Evolutionary conservation across 2,113 vertebrate species (phyloP), one percentile per base, ranked within the genome.

Genomic region (Bujurquina vittata): DNA sequence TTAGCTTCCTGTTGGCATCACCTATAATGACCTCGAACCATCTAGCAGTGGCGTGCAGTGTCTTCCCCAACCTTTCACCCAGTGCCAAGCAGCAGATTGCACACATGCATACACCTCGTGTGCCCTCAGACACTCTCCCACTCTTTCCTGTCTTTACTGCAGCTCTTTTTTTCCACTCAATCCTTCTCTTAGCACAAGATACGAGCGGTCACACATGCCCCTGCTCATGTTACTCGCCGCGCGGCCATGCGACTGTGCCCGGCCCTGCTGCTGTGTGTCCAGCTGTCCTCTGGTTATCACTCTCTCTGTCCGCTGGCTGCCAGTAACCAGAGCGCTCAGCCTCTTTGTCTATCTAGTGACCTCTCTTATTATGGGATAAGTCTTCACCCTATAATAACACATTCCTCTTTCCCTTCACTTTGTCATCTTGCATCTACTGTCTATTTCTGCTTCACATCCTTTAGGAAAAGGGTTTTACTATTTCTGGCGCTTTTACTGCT

Each of bases 221-320:
- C 83, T 23, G 77, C 79, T 94, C 91, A 58, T 83, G 84, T 92
- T 92, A 87, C 88, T 73, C 8, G n/a, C 75, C 11, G 61, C 58
- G 80, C 72, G 88, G 81, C 85, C 85, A 37, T 54, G 55, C 57
- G 14, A 46, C 43, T 22, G 67, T 56, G 69, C 76, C 76, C 61
- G 23, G 67, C 46, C 46, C 26, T 72, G 67, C 18, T 72, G 33
- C 67, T 72, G 67, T 72, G 46, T 54, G 54, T 54, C 46, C 91
- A 90, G 92, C 92, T 93, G 89, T 83, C 91, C 75, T 76, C 62
- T 3, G 83, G 87, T 89, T 69, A 75, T 89, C 85, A 83, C 79
- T 72, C 86, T 63, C 52, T 74, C 23, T 83, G 79, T 81, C 84
- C 84, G 75, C 83, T 75, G 65, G 81, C 80, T 72, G 81, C 79